A percentile compares a stretch with the other conserved stretches of the same genome.
These are phyloP conservation scores for Clarias gariepinus DNA, from an alignment of 2,113 vertebrate genomes.

Conservation along the genomic window DNA sequence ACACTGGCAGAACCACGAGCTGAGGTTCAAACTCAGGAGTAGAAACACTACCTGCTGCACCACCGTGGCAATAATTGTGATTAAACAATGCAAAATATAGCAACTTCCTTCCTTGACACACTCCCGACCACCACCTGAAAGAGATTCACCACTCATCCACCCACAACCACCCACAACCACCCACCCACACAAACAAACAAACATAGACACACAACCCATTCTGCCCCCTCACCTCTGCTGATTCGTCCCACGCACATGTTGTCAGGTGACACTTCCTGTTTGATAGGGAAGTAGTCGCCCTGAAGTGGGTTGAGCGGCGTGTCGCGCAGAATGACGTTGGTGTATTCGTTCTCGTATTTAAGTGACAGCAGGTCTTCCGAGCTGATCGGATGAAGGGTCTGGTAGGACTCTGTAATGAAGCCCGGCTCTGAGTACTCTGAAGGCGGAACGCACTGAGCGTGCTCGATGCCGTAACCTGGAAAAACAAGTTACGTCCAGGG, in stretches of 20 bases:
- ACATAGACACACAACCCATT: not conserved
- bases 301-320: slow-evolving; percentile 83
- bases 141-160: slow-evolving; percentile 12
- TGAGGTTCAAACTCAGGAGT: not conserved
- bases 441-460: slow-evolving; percentile 96
- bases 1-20: too few relatives aligned
- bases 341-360: slow-evolving; percentile 95
- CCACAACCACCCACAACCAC: not conserved
- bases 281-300: slow-evolving; percentile 90
- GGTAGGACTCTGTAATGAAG: slow-evolving; percentile 99
- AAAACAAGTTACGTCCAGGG: slow-evolving; percentile 18
- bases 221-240: slow-evolving; percentile 84
- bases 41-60: not conserved
- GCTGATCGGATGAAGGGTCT: slow-evolving; percentile 98
- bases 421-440: slow-evolving; percentile 97
- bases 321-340: slow-evolving; percentile 88
- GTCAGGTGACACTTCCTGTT: slow-evolving; percentile 96
- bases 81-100: not conserved
- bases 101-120: slow-evolving; percentile 8
- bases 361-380: slow-evolving; percentile 95
- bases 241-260: slow-evolving; percentile 98
- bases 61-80: not conserved
- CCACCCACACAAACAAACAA: not conserved
- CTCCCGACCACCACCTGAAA: slow-evolving; percentile 26
- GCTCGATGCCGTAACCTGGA: slow-evolving; percentile 94